Percentiles rank a stretch among this genome's conserved stretches.
Conservation (phyloP, 2,113 vertebrate species). For the Plotosus lineatus region DNA sequence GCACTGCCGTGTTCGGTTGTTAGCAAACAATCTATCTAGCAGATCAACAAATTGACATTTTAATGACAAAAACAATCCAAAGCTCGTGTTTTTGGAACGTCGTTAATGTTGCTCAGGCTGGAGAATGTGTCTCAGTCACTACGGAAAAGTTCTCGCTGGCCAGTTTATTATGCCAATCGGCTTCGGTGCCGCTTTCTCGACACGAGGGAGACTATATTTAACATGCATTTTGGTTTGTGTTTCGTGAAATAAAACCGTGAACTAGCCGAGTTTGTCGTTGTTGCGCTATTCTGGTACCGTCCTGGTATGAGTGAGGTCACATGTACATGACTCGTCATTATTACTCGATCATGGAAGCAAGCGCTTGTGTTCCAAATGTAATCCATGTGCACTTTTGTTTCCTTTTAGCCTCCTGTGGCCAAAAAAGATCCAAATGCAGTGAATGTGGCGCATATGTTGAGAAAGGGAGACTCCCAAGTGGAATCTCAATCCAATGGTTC, state of each 20-base stretch:
- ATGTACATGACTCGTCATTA: not conserved
- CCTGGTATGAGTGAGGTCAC: too few species aligned
- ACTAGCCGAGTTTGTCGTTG: too few species aligned
- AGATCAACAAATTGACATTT: not conserved
- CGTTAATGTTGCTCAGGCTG: not conserved
- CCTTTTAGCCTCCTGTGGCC: conserved; percentile 71
- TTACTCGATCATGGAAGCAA: not conserved
- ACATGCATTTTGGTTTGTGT: not conserved
- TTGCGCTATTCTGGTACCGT: not conserved
- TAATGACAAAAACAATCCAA: not conserved
- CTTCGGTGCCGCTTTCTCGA: not conserved
- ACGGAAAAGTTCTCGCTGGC: not conserved
- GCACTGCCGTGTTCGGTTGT: not conserved
- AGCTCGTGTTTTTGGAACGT: not conserved
- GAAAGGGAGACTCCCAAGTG: conserved; percentile 57
- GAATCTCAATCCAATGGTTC: conserved; percentile 69
- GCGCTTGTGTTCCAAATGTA: not conserved
- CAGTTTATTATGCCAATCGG: not conserved
- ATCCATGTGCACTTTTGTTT: not conserved
- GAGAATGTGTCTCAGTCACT: not conserved
- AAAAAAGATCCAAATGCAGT: conserved; percentile 74
- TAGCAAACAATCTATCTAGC: not conserved
- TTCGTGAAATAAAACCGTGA: not conserved
- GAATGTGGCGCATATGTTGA: conserved; percentile 67
- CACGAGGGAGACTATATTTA: not conserved